Evolutionary conservation across 2,797 vertebrate genomes (phyloP).

Genomic region (Coregonus suidteri): DNA sequence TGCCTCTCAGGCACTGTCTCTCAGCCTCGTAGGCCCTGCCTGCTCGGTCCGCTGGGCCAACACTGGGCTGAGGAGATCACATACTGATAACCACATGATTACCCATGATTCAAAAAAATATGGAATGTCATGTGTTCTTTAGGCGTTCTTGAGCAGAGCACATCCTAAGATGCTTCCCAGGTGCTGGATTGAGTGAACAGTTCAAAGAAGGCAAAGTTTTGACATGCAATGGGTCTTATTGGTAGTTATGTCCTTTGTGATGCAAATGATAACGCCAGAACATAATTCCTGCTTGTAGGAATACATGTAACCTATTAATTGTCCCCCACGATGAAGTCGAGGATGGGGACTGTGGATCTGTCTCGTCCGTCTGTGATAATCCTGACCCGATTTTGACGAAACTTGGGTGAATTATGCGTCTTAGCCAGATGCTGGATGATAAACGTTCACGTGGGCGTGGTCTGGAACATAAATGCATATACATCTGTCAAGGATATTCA

Average conservation of each 20-base stretch:
- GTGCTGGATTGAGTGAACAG: neutral
- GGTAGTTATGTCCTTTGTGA: neutral
- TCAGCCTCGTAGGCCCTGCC: neutral
- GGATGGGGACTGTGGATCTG: too few species aligned
- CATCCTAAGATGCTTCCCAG: neutral
- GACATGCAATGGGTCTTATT: too few species aligned
- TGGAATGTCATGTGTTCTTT: neutral
- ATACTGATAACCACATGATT: neutral
- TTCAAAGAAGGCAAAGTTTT: too few species aligned
- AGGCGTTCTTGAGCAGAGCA: neutral
- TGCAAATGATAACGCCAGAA: neutral
- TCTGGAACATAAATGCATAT: too few species aligned
- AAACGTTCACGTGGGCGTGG: too few species aligned
- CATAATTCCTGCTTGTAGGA: neutral
- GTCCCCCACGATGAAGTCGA: too few species aligned
- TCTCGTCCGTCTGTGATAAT: too few species aligned
- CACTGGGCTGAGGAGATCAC: neutral
- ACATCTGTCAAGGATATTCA: too few species aligned
- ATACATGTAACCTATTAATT: neutral
- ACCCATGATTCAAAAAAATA: neutral
- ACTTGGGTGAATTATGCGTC: too few species aligned
- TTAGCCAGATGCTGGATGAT: too few species aligned
- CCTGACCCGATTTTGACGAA: too few species aligned
- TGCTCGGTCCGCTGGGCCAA: neutral
- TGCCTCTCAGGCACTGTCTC: too few species aligned